Evolutionary conservation across 2,888 invertebrate species (phyloP).

Genomic region (Epirrita christyi): DNA sequence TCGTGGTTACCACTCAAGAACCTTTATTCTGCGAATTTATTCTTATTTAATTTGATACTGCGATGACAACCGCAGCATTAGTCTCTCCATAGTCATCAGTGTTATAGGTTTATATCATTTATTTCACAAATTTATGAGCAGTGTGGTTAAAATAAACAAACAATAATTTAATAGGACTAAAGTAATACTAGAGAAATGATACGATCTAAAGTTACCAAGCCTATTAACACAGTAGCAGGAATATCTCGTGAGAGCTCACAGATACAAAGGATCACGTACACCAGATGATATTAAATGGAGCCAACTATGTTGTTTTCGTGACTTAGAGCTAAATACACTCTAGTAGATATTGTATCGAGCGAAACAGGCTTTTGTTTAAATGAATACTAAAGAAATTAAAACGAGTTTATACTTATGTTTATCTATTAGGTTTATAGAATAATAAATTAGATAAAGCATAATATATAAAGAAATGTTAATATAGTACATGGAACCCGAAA

Average conservation of each 20-base stretch:
- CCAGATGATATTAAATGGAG: slow-evolving; percentile 70
- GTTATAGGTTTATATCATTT: no score
- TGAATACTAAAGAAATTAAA: background rate
- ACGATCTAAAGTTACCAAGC: slow-evolving; percentile 28
- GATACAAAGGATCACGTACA: slow-evolving; percentile 58
- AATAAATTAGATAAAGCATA: no score
- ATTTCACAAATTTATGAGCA: no score
- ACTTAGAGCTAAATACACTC: slow-evolving; percentile 46
- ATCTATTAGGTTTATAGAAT: background rate
- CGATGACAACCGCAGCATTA: no score
- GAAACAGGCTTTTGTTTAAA: slow-evolving; percentile 4
- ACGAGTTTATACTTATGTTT: background rate
- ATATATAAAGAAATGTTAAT: no score
- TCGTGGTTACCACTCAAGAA: no score
- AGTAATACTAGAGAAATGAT: slow-evolving; percentile 5
- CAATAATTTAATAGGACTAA: background rate
- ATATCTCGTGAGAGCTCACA: slow-evolving; percentile 33
- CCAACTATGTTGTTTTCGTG: slow-evolving; percentile 73
- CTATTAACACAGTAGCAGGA: slow-evolving; percentile 35
- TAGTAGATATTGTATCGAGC: slow-evolving; percentile 8
- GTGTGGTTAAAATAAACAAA: no score
- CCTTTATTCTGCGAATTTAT: no score
- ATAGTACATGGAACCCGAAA: no score
- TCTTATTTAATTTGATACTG: no score
- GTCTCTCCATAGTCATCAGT: no score